phyloP scores from a whole-genome alignment of 2,797 vertebrate species.

The Myotis findleyi region DNA sequence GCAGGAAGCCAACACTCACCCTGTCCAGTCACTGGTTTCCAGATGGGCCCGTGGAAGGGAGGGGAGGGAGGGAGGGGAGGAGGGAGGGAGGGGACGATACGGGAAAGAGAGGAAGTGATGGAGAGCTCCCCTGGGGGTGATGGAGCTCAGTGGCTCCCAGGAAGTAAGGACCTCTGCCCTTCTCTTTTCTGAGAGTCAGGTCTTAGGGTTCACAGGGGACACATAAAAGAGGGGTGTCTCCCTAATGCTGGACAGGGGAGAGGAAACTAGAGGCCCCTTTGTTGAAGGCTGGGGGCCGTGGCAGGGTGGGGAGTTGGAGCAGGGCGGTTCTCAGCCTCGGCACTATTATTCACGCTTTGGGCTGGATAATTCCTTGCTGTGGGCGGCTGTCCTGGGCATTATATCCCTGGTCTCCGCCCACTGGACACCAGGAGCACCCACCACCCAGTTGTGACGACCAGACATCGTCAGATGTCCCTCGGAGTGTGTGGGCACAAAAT shows the following conservation, averaged over 20 bases:
- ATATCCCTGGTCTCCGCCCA: background rate
- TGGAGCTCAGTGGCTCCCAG: background rate
- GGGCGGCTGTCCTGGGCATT: background rate
- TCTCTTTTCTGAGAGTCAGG: background rate
- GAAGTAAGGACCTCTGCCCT: background rate
- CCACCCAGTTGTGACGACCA: background rate
- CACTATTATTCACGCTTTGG: background rate
- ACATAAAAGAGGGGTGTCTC: background rate
- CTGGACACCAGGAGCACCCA: background rate
- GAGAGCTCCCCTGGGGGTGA: background rate
- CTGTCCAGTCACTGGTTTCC: background rate
- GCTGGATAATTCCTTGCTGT: background rate
- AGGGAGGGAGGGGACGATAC: accelerated
- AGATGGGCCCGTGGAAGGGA: background rate
- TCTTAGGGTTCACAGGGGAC: background rate
- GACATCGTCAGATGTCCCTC: background rate
- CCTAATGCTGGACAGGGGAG: background rate
- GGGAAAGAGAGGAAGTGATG: background rate
- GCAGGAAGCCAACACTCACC: background rate
- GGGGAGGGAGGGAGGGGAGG: too few species aligned
- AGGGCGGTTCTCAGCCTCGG: background rate
- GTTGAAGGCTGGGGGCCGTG: background rate
- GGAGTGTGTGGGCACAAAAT: accelerated
- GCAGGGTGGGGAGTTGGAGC: background rate
- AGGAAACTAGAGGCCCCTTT: background rate